Percentiles rank a stretch among this genome's conserved stretches.
phyloP scores from a whole-genome alignment of 2,797 vertebrate genomes.

The Acomys russatus region DNA sequence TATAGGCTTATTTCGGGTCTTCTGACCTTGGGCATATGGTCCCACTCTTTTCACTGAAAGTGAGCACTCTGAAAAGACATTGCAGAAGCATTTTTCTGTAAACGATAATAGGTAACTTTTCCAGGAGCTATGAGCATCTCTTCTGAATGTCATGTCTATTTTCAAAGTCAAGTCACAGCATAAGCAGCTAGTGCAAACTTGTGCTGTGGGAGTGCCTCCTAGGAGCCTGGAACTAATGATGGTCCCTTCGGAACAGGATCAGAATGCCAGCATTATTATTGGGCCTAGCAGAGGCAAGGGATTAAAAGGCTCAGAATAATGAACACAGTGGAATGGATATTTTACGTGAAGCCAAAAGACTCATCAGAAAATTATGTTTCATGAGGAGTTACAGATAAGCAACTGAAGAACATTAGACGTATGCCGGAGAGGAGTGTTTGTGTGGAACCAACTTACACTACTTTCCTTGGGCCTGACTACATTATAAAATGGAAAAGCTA shows the following conservation, averaged over 20 bases:
- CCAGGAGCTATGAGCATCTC: background rate
- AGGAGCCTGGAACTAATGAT: background rate
- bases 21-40: background rate
- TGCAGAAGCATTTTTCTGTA: background rate
- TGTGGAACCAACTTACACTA: background rate
- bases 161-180: background rate
- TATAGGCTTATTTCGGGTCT: background rate
- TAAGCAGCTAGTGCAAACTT: background rate
- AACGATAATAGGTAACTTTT: background rate
- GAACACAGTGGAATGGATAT: background rate
- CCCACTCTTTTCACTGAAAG: background rate
- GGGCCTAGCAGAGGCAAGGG: background rate
- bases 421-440: background rate
- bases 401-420: background rate
- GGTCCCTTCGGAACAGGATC: background rate
- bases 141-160: background rate
- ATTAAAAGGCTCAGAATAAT: slow-evolving; percentile 9
- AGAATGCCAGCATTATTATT: slow-evolving; percentile 8
- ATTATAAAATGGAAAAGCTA: background rate
- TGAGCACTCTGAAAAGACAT: background rate
- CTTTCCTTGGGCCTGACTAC: background rate
- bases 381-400: background rate
- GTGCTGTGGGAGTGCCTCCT: background rate
- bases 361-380: slow-evolving; percentile 25
- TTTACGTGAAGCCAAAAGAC: background rate